These are phyloP conservation scores for Ceriagrion tenellum DNA, from an alignment of 2,888 invertebrate species.

Conservation along the genomic window DNA sequence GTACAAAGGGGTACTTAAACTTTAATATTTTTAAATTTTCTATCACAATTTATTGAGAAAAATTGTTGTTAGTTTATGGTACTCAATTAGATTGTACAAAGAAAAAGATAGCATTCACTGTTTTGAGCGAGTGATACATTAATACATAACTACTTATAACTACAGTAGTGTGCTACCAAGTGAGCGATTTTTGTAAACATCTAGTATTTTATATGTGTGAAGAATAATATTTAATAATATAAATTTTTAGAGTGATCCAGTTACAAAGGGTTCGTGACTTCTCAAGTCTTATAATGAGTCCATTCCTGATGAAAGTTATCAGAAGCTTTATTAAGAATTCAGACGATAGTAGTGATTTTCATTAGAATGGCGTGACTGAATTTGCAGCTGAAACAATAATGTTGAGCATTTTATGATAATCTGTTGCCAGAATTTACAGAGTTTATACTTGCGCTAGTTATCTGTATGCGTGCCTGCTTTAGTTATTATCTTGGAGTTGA, in stretches of 20 bases:
- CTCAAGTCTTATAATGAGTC: neutral
- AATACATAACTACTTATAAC: slow-evolving; percentile 2
- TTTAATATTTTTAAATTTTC: slow-evolving; percentile 61
- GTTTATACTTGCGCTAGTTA: neutral
- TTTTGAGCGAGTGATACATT: slow-evolving; percentile 49
- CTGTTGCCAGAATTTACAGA: neutral
- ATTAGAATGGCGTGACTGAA: neutral
- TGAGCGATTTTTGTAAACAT: slow-evolving; percentile 49
- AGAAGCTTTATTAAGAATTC: neutral
- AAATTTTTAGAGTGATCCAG: slow-evolving; percentile 20
- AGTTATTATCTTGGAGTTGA: neutral
- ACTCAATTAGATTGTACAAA: slow-evolving; percentile 43
- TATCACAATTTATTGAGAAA: slow-evolving; percentile 4
- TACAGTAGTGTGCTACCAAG: slow-evolving; percentile 3
- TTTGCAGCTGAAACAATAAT: neutral
- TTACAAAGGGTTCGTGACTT: neutral
- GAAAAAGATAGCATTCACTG: slow-evolving; percentile 51
- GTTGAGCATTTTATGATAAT: neutral
- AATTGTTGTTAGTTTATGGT: slow-evolving; percentile 51
- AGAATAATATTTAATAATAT: slow-evolving; percentile 38
- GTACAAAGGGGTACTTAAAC: slow-evolving; percentile 32
- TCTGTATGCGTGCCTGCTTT: neutral
- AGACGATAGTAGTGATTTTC: neutral
- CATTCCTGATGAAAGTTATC: neutral
- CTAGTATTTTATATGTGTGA: slow-evolving; percentile 61